Evolutionary conservation across 2,888 invertebrate species (phyloP).

Genomic region (Cryptus viduatorius): DNA sequence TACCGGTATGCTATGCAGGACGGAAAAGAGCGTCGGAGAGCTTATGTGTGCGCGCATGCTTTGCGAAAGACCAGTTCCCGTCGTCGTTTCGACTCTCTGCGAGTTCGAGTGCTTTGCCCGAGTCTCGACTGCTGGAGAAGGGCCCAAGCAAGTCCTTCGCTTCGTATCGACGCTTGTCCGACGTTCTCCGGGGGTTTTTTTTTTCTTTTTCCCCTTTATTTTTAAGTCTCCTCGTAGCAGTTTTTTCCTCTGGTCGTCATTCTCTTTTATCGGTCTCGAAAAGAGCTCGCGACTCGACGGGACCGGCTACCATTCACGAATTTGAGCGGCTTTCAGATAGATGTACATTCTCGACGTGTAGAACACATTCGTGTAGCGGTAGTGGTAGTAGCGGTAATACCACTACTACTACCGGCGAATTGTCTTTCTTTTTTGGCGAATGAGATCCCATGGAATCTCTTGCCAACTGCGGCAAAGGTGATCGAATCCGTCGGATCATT

Average conservation of each 20-base stretch:
- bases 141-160: constrained; percentile 19
- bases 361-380: background rate
- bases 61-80: constrained; percentile 36
- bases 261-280: constrained; percentile 16
- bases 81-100: constrained; percentile 23
- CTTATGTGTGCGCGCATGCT: constrained; percentile 17
- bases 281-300: constrained; percentile 1
- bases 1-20: constrained; percentile 9
- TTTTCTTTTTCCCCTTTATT: constrained; percentile 9
- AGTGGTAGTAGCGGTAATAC: background rate
- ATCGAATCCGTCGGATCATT: constrained; percentile 12
- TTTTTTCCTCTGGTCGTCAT: constrained; percentile 8
- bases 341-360: constrained; percentile 12
- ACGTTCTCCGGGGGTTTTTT: background rate
- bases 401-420: background rate
- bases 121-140: constrained; percentile 23
- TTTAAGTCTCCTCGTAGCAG: constrained; percentile 14
- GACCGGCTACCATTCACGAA: background rate
- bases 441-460: background rate
- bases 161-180: constrained; percentile 16
- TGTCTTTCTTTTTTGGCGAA: constrained; percentile 16
- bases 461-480: background rate
- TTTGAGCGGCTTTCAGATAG: constrained; percentile 15
- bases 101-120: constrained; percentile 23
- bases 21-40: constrained; percentile 13